Conservation (phyloP, 2,888 invertebrate species). For the Plagodis pulveraria region DNA sequence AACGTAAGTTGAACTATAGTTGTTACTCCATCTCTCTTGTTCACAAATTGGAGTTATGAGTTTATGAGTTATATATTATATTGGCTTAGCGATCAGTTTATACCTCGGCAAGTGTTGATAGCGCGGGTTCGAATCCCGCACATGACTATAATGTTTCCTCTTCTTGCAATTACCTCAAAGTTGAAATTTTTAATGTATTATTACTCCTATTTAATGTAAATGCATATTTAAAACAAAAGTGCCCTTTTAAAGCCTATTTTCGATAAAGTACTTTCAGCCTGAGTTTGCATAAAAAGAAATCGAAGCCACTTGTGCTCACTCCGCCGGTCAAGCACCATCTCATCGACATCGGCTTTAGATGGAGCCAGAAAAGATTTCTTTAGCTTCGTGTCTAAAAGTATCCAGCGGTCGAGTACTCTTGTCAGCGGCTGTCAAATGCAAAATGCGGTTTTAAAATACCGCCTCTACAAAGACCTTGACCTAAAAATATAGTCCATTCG, state of each 20-base stretch:
- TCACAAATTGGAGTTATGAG: too few species aligned
- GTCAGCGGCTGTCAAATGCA: slow-evolving; percentile 27
- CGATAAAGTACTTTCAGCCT: background rate
- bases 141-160: too few species aligned
- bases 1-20: too few species aligned
- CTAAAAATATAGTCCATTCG: slow-evolving; percentile 64
- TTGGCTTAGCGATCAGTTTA: too few species aligned
- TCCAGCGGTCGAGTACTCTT: slow-evolving; percentile 20
- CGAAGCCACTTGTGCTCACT: slow-evolving; percentile 11
- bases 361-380: slow-evolving; percentile 16
- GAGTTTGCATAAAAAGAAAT: slow-evolving; percentile 11
- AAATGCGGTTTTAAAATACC: slow-evolving; percentile 35
- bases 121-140: too few species aligned
- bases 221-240: background rate
- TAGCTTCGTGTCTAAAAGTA: slow-evolving; percentile 20
- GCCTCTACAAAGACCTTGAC: slow-evolving; percentile 68
- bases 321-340: slow-evolving; percentile 12
- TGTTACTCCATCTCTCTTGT: too few species aligned
- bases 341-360: slow-evolving; percentile 12
- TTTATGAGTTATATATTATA: too few species aligned
- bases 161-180: too few species aligned
- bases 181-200: too few species aligned
- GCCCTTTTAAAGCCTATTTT: slow-evolving; percentile 1
- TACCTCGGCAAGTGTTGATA: too few species aligned
- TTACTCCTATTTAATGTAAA: too few species aligned